A percentile compares a stretch with the other conserved stretches of the same genome.
phyloP scores from a whole-genome alignment of 2,888 invertebrate species.

The Congeria kusceri region DNA sequence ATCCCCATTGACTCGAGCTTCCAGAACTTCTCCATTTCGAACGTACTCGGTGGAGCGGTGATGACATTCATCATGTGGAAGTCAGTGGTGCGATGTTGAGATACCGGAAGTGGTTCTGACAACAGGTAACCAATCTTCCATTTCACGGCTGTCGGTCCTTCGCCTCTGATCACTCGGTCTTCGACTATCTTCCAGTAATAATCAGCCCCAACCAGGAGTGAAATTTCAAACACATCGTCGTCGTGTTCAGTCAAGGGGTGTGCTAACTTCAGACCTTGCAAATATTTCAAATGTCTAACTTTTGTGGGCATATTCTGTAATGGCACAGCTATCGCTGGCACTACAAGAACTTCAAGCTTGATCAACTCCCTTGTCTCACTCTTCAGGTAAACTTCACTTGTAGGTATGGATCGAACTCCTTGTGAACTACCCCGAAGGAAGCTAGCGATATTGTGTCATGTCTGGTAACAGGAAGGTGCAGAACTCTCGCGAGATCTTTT shows the following conservation, averaged over 20 bases:
- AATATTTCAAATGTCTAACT: conserved; percentile 17
- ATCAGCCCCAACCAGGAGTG: conserved; percentile 22
- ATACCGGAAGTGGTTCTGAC: conserved; percentile 20
- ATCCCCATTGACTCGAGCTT: conserved; percentile 42
- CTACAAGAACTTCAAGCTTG: conserved; percentile 27
- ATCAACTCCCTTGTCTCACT: conserved; percentile 9
- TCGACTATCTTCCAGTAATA: conserved; percentile 16
- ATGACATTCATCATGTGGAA: conserved; percentile 30
- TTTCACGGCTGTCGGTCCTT: conserved; percentile 21
- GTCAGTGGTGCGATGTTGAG: background rate
- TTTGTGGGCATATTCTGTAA: background rate
- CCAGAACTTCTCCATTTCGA: conserved; percentile 34
- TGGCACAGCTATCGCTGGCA: conserved; percentile 39
- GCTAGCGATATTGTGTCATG: conserved; percentile 25
- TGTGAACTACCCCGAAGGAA: conserved; percentile 32
- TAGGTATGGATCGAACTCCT: conserved; percentile 3
- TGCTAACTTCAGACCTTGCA: conserved; percentile 5
- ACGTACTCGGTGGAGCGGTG: conserved; percentile 9
- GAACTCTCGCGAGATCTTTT: conserved; percentile 13
- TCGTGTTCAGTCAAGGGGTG: conserved; percentile 14
- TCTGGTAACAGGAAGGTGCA: conserved; percentile 19
- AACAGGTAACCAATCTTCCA: conserved; percentile 19
- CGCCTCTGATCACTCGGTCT: conserved; percentile 6
- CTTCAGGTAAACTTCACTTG: background rate
- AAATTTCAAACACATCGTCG: background rate